Base-by-base conservation (phyloP, 2,888 invertebrate species). In the Tipula vernalis region DNA sequence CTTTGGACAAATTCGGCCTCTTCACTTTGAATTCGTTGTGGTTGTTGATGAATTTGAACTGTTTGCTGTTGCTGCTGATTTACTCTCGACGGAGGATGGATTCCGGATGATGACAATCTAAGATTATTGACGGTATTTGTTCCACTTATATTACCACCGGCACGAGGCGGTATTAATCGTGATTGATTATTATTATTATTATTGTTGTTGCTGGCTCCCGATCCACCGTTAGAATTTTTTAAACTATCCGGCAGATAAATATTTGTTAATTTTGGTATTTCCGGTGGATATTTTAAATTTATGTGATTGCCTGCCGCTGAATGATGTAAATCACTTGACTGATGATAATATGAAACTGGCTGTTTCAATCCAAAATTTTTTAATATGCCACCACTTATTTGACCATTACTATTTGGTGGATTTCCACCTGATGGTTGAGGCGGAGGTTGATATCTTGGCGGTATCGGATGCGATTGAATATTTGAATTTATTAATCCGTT, bases 401-500 rank as follows among this genome's bases (percentile, higher is more conserved):
- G 93, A 5, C 84, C 84, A 83, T 5, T 36, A 57, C 15, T 57
- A 15, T 57, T 57, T 71, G 18, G 71, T 28, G 13, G 2, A 71
- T 71, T 71, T 2, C 95, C 95, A 88, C 93, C 93, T 88, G 93
- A 93, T 88, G 96, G 95, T 90, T 94, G 93, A 88, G 95, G 95
- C 88, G 95, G 95, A 89, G 96, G 96, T 91, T 96, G 96, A 92
- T 96, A 96, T 88, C 96, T 94, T 89, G 96, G 96, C 89, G 96
- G 96, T 92, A 93, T 93, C 28, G 39, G 44, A 85, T 85, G 85
- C 8, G 39, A 10, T 85, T 85, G 85, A 42, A 39, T 36, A 39
- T 85, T 39, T 6, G 39, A 28, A 42, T 85, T 39, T 41, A 84
- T 41, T 15, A 36, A 36, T 84, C 84, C 84, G 39, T 39, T 84